A percentile compares a stretch with the other conserved stretches of the same genome.
phyloP scores from a whole-genome alignment of 2,888 invertebrate genomes.

The Cylindroiulus punctatus region DNA sequence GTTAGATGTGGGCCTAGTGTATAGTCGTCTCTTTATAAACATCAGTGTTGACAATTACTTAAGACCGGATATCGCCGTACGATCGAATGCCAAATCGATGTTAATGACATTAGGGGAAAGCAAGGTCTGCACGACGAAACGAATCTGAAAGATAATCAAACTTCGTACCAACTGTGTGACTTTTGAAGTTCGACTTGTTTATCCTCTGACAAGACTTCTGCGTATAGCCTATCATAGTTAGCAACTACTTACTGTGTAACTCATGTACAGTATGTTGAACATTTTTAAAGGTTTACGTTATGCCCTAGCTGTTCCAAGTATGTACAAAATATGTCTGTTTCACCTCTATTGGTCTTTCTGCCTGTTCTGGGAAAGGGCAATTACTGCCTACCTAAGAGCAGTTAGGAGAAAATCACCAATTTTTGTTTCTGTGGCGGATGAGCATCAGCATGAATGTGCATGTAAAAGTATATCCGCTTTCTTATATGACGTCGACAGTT shows the following conservation, averaged over 20 bases:
- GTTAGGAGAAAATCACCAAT: no score
- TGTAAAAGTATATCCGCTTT: no score
- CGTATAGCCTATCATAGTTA: background rate
- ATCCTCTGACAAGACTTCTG: background rate
- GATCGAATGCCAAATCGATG: conserved; percentile 2
- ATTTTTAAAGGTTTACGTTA: no score
- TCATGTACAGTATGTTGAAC: no score
- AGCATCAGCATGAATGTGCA: no score
- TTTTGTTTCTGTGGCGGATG: no score
- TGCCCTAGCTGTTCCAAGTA: no score
- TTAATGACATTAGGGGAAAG: background rate
- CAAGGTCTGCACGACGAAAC: background rate
- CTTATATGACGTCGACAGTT: no score
- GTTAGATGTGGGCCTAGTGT: background rate
- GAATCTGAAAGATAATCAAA: background rate
- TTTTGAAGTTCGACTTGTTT: background rate
- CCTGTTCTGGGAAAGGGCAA: no score
- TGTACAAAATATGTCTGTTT: no score
- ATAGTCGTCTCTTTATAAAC: conserved; percentile 16
- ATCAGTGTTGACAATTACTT: conserved; percentile 32
- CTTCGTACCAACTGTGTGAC: background rate
- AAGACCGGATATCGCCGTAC: background rate
- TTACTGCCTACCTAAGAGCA: no score
- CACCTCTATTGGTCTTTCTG: no score
- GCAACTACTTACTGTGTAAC: background rate